Evolutionary conservation across 2,797 vertebrate species (phyloP), one percentile per base, ranked within the genome.

Genomic region (Tolypeutes matacus): DNA sequence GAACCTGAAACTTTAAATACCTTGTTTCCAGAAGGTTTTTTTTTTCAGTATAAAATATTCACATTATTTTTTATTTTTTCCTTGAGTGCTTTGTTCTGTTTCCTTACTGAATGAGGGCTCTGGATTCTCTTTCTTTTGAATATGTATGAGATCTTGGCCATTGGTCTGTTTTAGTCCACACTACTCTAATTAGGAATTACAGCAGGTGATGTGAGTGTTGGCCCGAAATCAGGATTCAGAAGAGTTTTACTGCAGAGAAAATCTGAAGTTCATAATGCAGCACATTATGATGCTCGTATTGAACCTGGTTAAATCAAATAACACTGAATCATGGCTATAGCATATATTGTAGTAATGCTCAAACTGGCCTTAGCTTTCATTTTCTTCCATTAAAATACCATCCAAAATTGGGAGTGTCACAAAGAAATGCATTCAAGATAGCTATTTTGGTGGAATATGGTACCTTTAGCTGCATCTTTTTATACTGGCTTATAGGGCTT

Each of bases 371-470:
- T 73, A 81, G 7, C 60, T 89, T 92, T 83, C 91, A 90, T 95
- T 93, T 95, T 70, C 80, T 93, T 91, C 85, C 77, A 88, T 92
- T 95, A 94, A 92, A 92, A 83, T 82, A 51, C 49, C 67, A 69
- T 65, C 29, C 58, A 17, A 91, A 94, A 86, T 82, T 70, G 86
- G 29, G 90, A 82, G 25, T 73, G 81, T 53, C 88, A 90, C 86
- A 92, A 75, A 82, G 91, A 91, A 92, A 76, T 91, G 29, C 95
- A 94, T 81, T 90, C 62, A 84, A 25, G 36, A 75, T 58, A 94
- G 70, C 31, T 95, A 90, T 95, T 94, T 96, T 86, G 93, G 89
- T 96, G 56, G 90, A 93, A 94, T 90, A 95, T 86, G 70, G 49
- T 82, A 69, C 31, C 42, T 80, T 91, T 88, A 78, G 64, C 51